Evolutionary conservation across 1,140 invertebrate species (phyloP), one percentile per base, ranked within the genome.

Genomic region (Tetragonula clypearis): DNA sequence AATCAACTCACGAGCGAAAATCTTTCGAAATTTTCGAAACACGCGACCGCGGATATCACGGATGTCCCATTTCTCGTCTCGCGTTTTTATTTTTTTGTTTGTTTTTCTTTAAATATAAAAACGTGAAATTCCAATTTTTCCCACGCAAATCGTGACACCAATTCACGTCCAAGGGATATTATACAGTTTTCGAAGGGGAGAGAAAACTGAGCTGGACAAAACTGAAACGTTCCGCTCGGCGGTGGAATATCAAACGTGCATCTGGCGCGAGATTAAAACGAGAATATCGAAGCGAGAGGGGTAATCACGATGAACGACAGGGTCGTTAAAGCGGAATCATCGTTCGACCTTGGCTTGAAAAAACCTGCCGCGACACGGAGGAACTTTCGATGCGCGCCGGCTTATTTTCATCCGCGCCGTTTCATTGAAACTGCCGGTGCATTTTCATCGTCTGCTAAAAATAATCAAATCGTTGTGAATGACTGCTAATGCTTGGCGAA

Each of bases 291-390:
- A 55, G 30, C 30, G 0, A 55, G 49, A 30, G 26, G 17, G 30
- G 55, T 56, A 26, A 72, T 72, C 60, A 58, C 68, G 30, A 41
- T 12, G 53, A 62, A 79, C 65, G 78, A 35, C 78, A 56, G 21
- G 35, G 55, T 73, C 68, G 69, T 81, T 81, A 81, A 72, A 72
- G 23, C 23, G 17, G 35, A 73, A 71, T 73, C 73, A 81, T 73
- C 56, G 55, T 2, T 14, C 35, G 79, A 60, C 79, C 79, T 81
- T 81, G 79, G 79, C 79, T 81, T 23, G 68, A 41, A 41, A 60
- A 81, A 73, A 72, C 66, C 66, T 55, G 62, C 26, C 15, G 15
- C 68, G 53, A 58, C 9, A 41, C 60, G 53, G 68, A 72, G n/a
- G 41, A 69, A 41, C 14, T 17, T 66, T 8, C 17, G 55, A 49